These are phyloP conservation scores for Lonchura striata DNA, from an alignment of 2,113 vertebrate species.

Conservation along the genomic window DNA sequence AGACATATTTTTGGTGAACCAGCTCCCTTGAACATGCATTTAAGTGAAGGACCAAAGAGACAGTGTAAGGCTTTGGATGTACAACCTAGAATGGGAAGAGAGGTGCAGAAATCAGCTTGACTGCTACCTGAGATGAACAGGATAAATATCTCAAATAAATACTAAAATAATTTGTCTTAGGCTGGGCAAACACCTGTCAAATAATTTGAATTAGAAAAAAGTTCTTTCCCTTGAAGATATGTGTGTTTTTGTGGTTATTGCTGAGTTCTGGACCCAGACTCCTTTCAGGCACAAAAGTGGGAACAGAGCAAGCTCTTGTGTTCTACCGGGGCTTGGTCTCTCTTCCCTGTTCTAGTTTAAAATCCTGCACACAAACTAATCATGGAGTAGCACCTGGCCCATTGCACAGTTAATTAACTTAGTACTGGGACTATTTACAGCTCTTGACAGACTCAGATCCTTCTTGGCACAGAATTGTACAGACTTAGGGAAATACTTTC, in stretches of 20 bases:
- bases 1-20: neutral
- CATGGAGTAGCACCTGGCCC: neutral
- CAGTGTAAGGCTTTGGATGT: neutral
- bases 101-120: neutral
- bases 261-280: neutral
- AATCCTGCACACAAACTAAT: neutral
- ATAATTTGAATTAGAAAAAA: neutral
- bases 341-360: neutral
- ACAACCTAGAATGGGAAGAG: neutral
- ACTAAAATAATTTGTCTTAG: neutral
- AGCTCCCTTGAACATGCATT: neutral
- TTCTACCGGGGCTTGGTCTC: neutral
- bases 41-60: neutral
- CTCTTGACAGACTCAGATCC: neutral
- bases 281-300: neutral
- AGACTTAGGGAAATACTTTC: neutral
- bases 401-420: neutral
- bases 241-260: neutral
- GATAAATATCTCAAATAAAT: neutral
- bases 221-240: neutral
- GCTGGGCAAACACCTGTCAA: neutral
- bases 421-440: neutral
- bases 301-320: neutral
- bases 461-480: neutral
- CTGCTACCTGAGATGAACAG: neutral